Percentiles rank a stretch among this genome's conserved stretches.
phyloP scores from a whole-genome alignment of 2,888 invertebrate genomes.

The Rutpela maculata region DNA sequence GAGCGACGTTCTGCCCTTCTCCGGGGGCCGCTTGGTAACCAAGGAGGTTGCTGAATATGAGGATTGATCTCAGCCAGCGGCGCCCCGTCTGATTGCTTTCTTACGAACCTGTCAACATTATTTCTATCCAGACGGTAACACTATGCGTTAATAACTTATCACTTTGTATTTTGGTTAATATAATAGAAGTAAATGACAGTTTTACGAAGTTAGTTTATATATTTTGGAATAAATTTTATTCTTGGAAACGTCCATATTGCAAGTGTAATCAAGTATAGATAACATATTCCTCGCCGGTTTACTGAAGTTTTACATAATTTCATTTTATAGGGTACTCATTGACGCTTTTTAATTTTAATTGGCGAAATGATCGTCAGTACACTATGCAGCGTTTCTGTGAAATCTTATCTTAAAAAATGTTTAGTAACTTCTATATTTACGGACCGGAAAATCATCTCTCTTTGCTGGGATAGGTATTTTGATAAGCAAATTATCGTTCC shows the following conservation, averaged over 20 bases:
- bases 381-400: too few relatives aligned
- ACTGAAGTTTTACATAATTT: too few relatives aligned
- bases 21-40: conserved; percentile 24
- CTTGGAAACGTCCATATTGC: neutral
- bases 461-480: too few relatives aligned
- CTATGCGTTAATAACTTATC: conserved; percentile 26
- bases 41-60: conserved; percentile 2
- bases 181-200: neutral
- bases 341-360: too few relatives aligned
- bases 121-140: conserved; percentile 7
- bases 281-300: too few relatives aligned
- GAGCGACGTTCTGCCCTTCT: conserved; percentile 10
- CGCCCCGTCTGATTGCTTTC: conserved; percentile 18
- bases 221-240: neutral
- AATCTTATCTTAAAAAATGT: too few relatives aligned
- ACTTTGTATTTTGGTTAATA: neutral
- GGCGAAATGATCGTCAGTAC: too few relatives aligned
- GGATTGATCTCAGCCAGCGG: conserved; percentile 25
- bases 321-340: too few relatives aligned
- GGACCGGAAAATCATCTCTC: too few relatives aligned
- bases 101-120: conserved; percentile 10
- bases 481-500: too few relatives aligned
- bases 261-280: too few relatives aligned
- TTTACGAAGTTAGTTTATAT: neutral
- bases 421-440: too few relatives aligned